Base-by-base conservation (phyloP, 2,888 invertebrate genomes). In the Dynastes maya region DNA sequence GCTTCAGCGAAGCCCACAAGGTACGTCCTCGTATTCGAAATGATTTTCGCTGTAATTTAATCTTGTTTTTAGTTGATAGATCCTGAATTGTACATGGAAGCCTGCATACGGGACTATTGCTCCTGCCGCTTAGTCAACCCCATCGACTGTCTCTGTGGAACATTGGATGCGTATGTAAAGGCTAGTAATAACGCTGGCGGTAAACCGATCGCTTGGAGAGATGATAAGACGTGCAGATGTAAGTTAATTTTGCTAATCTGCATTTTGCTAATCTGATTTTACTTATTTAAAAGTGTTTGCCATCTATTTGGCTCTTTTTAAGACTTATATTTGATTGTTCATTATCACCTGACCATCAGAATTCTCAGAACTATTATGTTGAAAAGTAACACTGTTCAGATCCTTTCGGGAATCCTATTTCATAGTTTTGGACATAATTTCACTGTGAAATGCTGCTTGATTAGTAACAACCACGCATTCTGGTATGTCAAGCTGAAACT, bases 81-180 rank as follows among this genome's bases (percentile, higher is more conserved):
- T 9, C 58, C 71, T 1, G 58, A 55, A 1, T n/a, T 22, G 2
- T 72, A 9, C 40, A 22, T 72, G 8, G 11, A 58, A 2, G 58
- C 55, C 16, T 78, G 78, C 40, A 40, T 64, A 5, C 32, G 64
- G 37, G 13, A 64, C 37, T 72, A 72, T 29, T 78, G 78, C 29
- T 29, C 63, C 11, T 78, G 78, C 32, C 49, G 27, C 9, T 1
- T 9, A 8, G 9, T 13, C 13, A 37, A 64, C 37, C n/a, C 16
- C 2, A 63, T 16, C 11, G 64, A 72, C 16, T 78, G 78, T 53
- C 9, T 78, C 22, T 78, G 78, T 32, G 78, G 72, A 4, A 65
- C 64, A n/a, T 65, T 72, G 6, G 78, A 78, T 22, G 78, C 71
- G 13, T 78, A 63, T 53, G 78, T 64, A 22, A 78, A 64, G 22